Conservation (phyloP, 2,888 invertebrate genomes). For the Apotomis betuletana region DNA sequence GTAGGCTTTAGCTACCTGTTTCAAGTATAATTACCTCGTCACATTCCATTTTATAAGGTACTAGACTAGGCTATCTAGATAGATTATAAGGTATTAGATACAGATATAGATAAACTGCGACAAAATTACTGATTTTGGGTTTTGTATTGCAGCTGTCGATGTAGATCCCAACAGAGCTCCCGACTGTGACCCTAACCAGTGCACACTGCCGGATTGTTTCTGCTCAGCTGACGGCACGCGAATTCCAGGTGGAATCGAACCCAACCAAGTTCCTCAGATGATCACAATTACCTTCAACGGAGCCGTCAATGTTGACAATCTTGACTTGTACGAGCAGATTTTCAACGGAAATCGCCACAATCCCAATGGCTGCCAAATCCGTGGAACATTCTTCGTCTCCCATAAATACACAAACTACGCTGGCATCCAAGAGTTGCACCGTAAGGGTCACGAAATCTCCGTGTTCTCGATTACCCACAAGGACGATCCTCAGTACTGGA, state of each 20-base stretch:
- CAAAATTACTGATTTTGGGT: not conserved
- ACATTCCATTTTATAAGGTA: too few relatives aligned
- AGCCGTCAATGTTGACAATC: constrained; percentile 95
- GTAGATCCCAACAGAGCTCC: constrained; percentile 96
- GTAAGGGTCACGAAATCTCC: constrained; percentile 95
- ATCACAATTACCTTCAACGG: constrained; percentile 96
- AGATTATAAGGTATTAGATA: too few relatives aligned
- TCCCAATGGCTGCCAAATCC: constrained; percentile 94
- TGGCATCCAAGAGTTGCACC: constrained; percentile 93
- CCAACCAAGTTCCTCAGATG: constrained; percentile 95
- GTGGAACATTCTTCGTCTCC: constrained; percentile 95
- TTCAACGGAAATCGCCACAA: constrained; percentile 93
- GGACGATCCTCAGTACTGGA: constrained; percentile 96
- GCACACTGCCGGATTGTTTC: constrained; percentile 95
- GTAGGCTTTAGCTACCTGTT: too few relatives aligned
- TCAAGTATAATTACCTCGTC: too few relatives aligned
- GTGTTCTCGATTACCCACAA: constrained; percentile 97
- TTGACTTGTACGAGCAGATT: constrained; percentile 94
- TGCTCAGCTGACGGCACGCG: constrained; percentile 96
- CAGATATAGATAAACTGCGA: not conserved
- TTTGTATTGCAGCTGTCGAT: constrained; percentile 88
- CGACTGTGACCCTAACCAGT: constrained; percentile 94
- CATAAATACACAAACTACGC: constrained; percentile 97
- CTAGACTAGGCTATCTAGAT: too few relatives aligned
- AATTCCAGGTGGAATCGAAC: constrained; percentile 92